Conservation (phyloP, 2,797 vertebrate species). For the Myotis findleyi region DNA sequence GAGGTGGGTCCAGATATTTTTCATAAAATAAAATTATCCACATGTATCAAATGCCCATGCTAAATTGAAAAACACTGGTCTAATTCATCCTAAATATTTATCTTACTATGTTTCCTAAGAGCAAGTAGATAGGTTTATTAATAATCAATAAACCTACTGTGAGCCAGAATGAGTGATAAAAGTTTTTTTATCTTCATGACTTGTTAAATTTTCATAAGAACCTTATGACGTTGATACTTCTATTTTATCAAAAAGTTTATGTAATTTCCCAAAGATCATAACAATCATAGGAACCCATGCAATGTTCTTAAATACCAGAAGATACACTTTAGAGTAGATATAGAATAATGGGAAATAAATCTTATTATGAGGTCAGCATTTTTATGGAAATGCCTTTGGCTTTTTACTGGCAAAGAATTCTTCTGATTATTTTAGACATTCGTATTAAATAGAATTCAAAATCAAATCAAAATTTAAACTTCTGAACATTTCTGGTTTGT, state of each 20-base stretch:
- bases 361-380: not conserved
- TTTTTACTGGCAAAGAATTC: not conserved
- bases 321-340: not conserved
- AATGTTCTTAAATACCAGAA: not conserved
- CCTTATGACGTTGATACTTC: not conserved
- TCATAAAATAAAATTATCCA: not conserved
- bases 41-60: not conserved
- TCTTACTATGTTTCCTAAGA: not conserved
- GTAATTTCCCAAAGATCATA: not conserved
- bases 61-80: not conserved
- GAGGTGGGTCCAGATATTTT: not conserved
- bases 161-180: not conserved
- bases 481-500: not conserved
- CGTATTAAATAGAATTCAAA: not conserved
- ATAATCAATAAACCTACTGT: not conserved
- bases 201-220: not conserved
- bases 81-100: not conserved
- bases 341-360: not conserved
- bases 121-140: not conserved
- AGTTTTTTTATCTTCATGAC: not conserved
- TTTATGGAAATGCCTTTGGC: not conserved
- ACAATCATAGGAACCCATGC: not conserved
- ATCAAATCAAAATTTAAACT: not conserved
- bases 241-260: not conserved
- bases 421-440: not conserved